Evolutionary conservation across 2,113 vertebrate species (phyloP).

Genomic region (Larimichthys crocea): DNA sequence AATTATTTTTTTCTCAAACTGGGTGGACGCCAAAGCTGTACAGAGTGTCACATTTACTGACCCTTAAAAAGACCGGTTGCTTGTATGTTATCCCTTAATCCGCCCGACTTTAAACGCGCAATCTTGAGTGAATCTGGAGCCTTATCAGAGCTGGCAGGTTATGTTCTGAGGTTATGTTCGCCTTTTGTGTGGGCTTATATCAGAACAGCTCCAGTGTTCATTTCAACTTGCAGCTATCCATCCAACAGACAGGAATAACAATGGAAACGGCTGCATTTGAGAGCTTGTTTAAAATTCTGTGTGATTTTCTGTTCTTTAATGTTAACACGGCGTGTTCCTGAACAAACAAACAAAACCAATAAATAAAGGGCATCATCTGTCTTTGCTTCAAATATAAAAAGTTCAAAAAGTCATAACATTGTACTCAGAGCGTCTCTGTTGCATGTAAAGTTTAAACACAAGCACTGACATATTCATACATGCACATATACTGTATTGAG

Average conservation of each 20-base stretch:
- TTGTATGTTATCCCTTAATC: constrained; percentile 48
- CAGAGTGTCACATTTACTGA: constrained; percentile 33
- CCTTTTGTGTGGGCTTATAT: constrained; percentile 25
- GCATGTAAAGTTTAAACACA: constrained; percentile 3
- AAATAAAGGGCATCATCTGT: constrained; percentile 22
- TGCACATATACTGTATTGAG: background rate
- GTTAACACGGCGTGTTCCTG: constrained; percentile 29
- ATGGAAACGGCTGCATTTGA: constrained; percentile 18
- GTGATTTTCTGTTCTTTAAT: constrained; percentile 49
- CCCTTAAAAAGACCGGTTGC: constrained; percentile 33
- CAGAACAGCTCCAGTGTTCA: constrained; percentile 17
- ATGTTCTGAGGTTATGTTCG: constrained; percentile 23
- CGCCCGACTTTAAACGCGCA: constrained; percentile 28
- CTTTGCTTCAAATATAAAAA: constrained; percentile 32
- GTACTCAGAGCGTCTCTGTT: constrained; percentile 20
- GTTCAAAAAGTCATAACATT: constrained; percentile 36
- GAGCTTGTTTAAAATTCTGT: constrained; percentile 55
- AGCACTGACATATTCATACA: background rate
- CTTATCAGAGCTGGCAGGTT: constrained; percentile 44
- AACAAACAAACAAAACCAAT: constrained; percentile 11
- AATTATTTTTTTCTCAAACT: constrained; percentile 34
- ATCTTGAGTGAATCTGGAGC: constrained; percentile 33
- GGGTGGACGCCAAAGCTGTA: constrained; percentile 22
- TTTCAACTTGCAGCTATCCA: constrained; percentile 23
- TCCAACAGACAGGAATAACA: constrained; percentile 23